phyloP scores from a whole-genome alignment of 1,140 invertebrate genomes.

The Callitettix versicolor region DNA sequence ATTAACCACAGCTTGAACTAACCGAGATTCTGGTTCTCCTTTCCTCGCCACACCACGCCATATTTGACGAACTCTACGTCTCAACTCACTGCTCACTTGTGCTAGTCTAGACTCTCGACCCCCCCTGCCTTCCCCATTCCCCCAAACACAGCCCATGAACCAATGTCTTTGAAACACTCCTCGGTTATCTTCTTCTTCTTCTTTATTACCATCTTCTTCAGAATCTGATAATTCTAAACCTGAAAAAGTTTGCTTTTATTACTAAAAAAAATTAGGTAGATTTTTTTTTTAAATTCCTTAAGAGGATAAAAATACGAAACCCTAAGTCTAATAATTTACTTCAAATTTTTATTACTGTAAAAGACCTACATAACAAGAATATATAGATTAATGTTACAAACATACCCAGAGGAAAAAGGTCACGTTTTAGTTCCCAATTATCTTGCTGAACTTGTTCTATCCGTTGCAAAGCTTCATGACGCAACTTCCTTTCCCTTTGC shows the following conservation, averaged over 20 bases:
- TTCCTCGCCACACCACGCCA: conserved; percentile 3
- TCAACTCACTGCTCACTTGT: conserved; percentile 11
- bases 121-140: conserved; percentile 9
- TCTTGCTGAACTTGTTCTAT: conserved; percentile 24
- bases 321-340: too few relatives aligned
- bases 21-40: conserved; percentile 5
- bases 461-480: conserved; percentile 28
- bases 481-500: conserved; percentile 24
- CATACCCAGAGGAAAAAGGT: conserved; percentile 35
- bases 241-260: neutral
- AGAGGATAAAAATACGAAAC: conserved; percentile 1
- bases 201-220: conserved; percentile 15
- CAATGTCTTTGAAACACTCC: conserved; percentile 24
- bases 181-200: neutral
- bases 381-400: too few relatives aligned
- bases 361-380: too few relatives aligned
- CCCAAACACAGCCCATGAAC: conserved; percentile 18
- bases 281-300: neutral
- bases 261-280: neutral
- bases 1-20: conserved; percentile 14
- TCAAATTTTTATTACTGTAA: too few relatives aligned
- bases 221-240: conserved; percentile 24
- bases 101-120: conserved; percentile 14
- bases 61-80: conserved; percentile 17
- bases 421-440: conserved; percentile 28